Base-by-base conservation (phyloP, 1,140 invertebrate genomes). In the Ips nitidus region DNA sequence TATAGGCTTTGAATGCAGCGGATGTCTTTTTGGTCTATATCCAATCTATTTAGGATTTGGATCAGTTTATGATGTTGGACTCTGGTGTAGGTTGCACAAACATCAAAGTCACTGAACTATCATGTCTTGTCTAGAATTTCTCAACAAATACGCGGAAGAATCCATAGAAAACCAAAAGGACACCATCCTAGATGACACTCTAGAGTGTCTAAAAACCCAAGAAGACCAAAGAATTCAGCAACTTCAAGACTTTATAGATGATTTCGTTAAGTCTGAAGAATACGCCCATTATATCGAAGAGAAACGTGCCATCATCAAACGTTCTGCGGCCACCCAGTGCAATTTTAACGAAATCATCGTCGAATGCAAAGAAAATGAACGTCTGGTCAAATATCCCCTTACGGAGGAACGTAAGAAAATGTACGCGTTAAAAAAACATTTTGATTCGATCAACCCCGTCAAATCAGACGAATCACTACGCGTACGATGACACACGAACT, bases 241-340 rank as follows among this genome's bases (percentile, higher is more conserved):
- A 22, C 60, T 74, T 6, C 45, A 66, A 3, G 42, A 55, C 8
- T 74, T 73, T 64, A 63, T 74, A n/a, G 65, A 74, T 45, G 67
- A 74, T 42, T 74, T 74, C 53, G 37, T 74, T 6, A 47, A 52
- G n/a, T 72, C 73, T 7, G 7, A 74, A 59, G 73, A 74, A 55
- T 74, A 72, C 42, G 4, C 37, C 4, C 56, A 65, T 1, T 72
- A 72, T 56, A 2, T 70, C 3, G 41, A 58, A 39, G 66, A 55
- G 4, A 74, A 74, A 55, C 53, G 38, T 22, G 58, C 59, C 37
- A 74, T 70, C 36, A 52, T 55, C 2, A 74, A 74, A 40, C 41
- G 52, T 6, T 41, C 41, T 40, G 37, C 1, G 2, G 37, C 47
- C 5, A 68, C 61, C 2, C 70, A 72, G 8, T 73, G 62, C 45